These are phyloP conservation scores for Megaceryle maxima DNA, from an alignment of 2,113 vertebrate species.

Conservation along the genomic window DNA sequence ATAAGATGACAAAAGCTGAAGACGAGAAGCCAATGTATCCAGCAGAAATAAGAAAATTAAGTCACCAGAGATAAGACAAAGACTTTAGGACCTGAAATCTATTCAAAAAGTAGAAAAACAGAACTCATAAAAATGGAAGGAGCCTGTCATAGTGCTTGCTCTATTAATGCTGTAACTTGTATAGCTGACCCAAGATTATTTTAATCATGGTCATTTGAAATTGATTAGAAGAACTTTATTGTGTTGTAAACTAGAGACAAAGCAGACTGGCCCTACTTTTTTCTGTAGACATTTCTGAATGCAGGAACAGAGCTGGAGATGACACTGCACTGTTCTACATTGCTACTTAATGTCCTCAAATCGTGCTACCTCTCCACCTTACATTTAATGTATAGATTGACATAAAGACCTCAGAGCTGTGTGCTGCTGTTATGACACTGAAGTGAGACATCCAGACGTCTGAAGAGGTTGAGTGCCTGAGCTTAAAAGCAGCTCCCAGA, in stretches of 20 bases:
- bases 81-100: not conserved
- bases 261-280: not conserved
- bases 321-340: not conserved
- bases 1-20: not conserved
- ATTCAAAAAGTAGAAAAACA: not conserved
- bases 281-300: not conserved
- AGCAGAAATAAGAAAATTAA: not conserved
- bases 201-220: not conserved
- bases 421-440: not conserved
- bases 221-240: not conserved
- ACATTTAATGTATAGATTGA: not conserved
- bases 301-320: not conserved
- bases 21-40: not conserved
- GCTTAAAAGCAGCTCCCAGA: not conserved
- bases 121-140: not conserved
- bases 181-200: not conserved
- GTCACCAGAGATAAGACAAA: not conserved
- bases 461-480: fast-evolving
- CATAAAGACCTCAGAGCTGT: not conserved
- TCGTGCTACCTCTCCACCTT: not conserved
- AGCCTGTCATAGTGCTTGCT: not conserved
- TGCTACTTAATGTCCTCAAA: not conserved
- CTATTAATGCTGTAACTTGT: not conserved
- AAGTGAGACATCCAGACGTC: not conserved
- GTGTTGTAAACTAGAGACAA: not conserved